Evolutionary conservation across 2,888 invertebrate species (phyloP).

Genomic region (Drepanosiphum platanoidis): DNA sequence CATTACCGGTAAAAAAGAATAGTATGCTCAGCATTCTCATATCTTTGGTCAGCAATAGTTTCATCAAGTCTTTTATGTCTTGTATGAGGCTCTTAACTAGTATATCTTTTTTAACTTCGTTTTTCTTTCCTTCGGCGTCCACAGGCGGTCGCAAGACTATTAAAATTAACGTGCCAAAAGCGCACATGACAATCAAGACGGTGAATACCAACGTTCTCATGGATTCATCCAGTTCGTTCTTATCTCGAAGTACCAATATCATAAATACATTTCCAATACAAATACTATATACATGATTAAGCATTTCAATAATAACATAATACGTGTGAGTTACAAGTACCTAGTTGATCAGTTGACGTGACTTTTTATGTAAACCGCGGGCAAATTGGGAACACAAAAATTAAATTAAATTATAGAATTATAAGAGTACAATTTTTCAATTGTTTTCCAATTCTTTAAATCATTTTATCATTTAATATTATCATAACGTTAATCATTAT

Average conservation of each 20-base stretch:
- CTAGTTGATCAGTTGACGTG: no score
- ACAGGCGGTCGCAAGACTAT: constrained; percentile 73
- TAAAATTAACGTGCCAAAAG: constrained; percentile 71
- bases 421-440: no score
- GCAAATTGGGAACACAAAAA: no score
- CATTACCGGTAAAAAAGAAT: constrained; percentile 91
- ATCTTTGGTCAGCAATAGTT: constrained; percentile 80
- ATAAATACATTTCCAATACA: constrained; percentile 96
- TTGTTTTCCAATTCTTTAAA: no score
- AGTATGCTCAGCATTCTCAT: constrained; percentile 88
- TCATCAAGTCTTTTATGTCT: constrained; percentile 79
- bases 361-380: no score
- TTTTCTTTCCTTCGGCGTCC: constrained; percentile 66
- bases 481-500: no score
- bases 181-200: constrained; percentile 74
- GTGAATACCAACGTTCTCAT: constrained; percentile 84
- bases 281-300: constrained; percentile 75
- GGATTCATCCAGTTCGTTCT: constrained; percentile 75
- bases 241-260: constrained; percentile 87
- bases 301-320: no score
- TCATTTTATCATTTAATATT: no score
- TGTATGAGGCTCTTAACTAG: constrained; percentile 71
- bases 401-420: no score
- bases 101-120: constrained; percentile 66
- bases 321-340: no score